Conservation (phyloP, 37 sponge, comb jelly and placozoan species). For the Cliona cf. orientalis region DNA sequence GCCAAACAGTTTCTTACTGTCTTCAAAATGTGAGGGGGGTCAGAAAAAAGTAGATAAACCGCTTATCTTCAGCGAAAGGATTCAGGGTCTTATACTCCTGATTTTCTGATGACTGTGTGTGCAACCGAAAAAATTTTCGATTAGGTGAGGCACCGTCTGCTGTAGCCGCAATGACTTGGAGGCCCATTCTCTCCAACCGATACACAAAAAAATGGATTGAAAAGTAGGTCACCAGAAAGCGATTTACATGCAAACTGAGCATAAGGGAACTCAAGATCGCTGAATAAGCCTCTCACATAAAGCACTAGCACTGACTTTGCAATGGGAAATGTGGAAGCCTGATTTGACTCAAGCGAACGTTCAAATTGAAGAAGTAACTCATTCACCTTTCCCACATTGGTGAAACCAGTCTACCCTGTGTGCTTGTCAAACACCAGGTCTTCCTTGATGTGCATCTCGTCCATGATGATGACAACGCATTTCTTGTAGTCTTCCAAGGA, state of each 20-base stretch:
- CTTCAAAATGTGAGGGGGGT: too few relatives aligned
- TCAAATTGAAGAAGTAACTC: conserved; percentile 28
- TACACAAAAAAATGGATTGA: too few relatives aligned
- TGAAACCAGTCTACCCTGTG: conserved; percentile 31
- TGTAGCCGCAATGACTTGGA: too few relatives aligned
- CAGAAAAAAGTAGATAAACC: too few relatives aligned
- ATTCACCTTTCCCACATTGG: conserved; percentile 26
- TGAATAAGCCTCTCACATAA: conserved; percentile 45
- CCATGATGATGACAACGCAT: conserved; percentile 32
- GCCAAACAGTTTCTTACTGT: too few relatives aligned
- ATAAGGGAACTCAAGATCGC: conserved; percentile 36
- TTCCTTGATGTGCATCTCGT: conserved; percentile 48
- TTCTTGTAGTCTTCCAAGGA: conserved; percentile 25
- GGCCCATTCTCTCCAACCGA: too few relatives aligned
- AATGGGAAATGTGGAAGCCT: neutral
- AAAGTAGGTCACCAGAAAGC: too few relatives aligned
- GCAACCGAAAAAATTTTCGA: too few relatives aligned
- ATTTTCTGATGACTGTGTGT: too few relatives aligned
- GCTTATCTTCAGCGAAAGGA: too few relatives aligned
- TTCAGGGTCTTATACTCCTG: too few relatives aligned
- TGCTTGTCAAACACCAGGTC: conserved; percentile 51
- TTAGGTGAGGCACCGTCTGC: too few relatives aligned
- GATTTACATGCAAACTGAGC: conserved; percentile 41
- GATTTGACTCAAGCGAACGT: conserved; percentile 8
- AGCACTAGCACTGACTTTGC: conserved; percentile 48